These are phyloP conservation scores for Bugula neritina DNA, from an alignment of 2,888 invertebrate genomes.

Conservation along the genomic window DNA sequence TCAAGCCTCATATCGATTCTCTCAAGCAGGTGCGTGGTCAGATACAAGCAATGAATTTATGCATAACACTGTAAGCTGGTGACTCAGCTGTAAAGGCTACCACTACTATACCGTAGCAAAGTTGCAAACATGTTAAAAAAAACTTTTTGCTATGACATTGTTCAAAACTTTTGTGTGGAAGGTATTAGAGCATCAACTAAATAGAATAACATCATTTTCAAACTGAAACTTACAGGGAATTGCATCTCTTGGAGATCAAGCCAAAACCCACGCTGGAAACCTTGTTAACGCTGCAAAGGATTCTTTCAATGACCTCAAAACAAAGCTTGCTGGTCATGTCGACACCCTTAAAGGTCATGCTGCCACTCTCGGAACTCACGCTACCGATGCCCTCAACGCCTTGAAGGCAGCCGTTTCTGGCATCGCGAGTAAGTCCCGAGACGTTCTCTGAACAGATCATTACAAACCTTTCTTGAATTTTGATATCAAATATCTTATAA, in stretches of 20 bases:
- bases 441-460: too few species aligned
- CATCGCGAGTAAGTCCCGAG: constrained; percentile 15
- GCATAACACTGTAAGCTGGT: too few species aligned
- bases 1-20: constrained; percentile 1
- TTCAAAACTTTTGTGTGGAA: too few species aligned
- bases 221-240: constrained; percentile 17
- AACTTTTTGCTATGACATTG: too few species aligned
- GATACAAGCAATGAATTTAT: background rate
- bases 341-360: constrained; percentile 21
- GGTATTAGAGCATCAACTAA: too few species aligned
- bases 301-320: constrained; percentile 9
- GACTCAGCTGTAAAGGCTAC: too few species aligned
- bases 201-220: too few species aligned
- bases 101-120: too few species aligned
- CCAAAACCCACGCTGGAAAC: constrained; percentile 5
- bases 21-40: background rate
- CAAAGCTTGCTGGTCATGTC: background rate
- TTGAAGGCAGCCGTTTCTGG: constrained; percentile 5
- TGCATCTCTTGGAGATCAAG: background rate
- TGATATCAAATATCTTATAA: background rate
- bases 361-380: constrained; percentile 6
- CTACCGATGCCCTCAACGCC: background rate
- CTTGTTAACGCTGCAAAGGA: constrained; percentile 14
- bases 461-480: too few species aligned
- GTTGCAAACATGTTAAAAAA: too few species aligned